Evolutionary conservation across 92 coral and sea anemone species (phyloP), one percentile per base, ranked within the genome.

Genomic region (Metridium senile): DNA sequence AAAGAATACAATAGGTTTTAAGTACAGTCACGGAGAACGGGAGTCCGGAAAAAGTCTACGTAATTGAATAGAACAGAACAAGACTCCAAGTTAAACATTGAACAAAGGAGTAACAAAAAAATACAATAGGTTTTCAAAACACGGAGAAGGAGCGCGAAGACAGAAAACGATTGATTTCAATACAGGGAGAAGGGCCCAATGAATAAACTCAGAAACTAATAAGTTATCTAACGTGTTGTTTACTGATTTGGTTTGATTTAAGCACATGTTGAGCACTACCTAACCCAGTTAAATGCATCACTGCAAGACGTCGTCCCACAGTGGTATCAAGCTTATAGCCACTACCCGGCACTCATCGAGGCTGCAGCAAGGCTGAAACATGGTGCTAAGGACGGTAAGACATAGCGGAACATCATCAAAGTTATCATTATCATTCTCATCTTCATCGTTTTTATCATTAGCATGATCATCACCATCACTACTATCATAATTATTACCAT

Each of bases 251-350:
- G 13, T 56, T 11, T 31, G 46, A 16, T 72, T 39, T 43, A n/a
- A 53, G 77, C 78, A 1, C 31, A 26, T 17, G 32, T 80, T 18
- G 72, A 75, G 39, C 43, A 39, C 1, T 59, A 21, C 7, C 64
- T 88, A 68, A 16, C 67, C 29, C 58, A 68, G 20, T 82, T 81
- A 1, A 88, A 88, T 28, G 22, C 17, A 10, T 84, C 92, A 3
- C 73, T 84, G 32, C 46, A 67, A 26, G 58, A 58, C 49, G 45
- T 81, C 22, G 52, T 74, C 18, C 64, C 78, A 2, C 57, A 34
- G 62, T 84, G 92, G 92, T 43, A 79, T 35, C 66, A 75, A 25
- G 66, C 82, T 6, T 74, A 88, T 70, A 61, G 57, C 46, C 72
- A 74, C 46, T 70, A 49, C 63, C 86, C 92, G 11, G 75, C 66